Evolutionary conservation across 2,113 vertebrate species (phyloP).

Genomic region (Microcebus griseorufus): DNA sequence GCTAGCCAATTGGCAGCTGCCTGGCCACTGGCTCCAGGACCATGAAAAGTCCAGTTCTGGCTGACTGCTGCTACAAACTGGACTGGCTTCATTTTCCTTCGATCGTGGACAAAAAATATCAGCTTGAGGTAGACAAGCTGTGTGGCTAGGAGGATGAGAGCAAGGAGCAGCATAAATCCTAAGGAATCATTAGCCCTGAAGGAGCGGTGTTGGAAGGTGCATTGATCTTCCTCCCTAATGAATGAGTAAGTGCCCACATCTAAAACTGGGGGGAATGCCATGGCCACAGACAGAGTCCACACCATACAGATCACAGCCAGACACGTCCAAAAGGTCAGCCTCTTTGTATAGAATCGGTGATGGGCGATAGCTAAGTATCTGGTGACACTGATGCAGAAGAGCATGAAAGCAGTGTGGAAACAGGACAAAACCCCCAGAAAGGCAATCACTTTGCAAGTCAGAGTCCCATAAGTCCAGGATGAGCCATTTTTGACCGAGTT

Average conservation of each 20-base stretch:
- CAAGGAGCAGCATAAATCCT: conserved; percentile 99
- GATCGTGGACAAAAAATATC: conserved; percentile 99
- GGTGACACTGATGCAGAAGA: conserved; percentile 98
- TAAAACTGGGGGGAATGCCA: conserved; percentile 98
- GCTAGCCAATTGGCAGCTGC: conserved; percentile 99
- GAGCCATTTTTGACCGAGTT: conserved; percentile 99
- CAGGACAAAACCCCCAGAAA: conserved; percentile 99
- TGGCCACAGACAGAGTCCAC: conserved; percentile 99
- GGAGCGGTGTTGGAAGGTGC: conserved; percentile 99
- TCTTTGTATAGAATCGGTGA: conserved; percentile 99
- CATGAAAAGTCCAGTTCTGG: conserved; percentile 99
- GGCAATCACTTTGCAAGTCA: conserved; percentile 99
- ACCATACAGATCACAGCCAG: conserved; percentile 99
- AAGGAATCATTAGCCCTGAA: conserved; percentile 99
- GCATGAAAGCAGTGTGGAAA: conserved; percentile 99
- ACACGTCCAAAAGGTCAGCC: conserved; percentile 99
- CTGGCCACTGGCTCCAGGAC: conserved; percentile 98
- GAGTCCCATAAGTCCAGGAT: conserved; percentile 96
- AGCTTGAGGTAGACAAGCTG: conserved; percentile 99
- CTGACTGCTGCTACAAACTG: conserved; percentile 99
- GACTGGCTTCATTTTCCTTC: conserved; percentile 99
- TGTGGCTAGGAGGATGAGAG: conserved; percentile 98
- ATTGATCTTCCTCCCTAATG: conserved; percentile 99
- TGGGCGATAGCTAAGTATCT: conserved; percentile 99
- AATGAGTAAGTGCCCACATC: conserved; percentile 99